A percentile compares a stretch with the other conserved stretches of the same genome.
phyloP scores from a whole-genome alignment of 2,888 invertebrate species.

The Morpho deidamia region DNA sequence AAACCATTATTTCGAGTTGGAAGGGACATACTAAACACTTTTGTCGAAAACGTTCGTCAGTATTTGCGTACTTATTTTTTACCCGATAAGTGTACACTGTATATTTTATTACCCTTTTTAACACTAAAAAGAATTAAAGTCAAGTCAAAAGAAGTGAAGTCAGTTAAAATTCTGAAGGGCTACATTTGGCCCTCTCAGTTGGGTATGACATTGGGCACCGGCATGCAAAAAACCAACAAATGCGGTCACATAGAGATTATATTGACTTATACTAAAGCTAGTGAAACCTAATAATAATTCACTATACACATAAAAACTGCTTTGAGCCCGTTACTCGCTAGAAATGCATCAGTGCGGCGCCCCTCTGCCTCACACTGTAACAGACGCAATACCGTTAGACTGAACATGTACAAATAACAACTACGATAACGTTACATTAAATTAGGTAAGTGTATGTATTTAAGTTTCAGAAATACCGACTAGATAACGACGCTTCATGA shows the following conservation, averaged over 20 bases:
- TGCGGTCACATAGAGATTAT: constrained; percentile 46
- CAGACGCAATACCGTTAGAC: constrained; percentile 21
- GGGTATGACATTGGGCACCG: background rate
- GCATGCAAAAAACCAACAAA: constrained; percentile 25
- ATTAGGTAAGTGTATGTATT: background rate
- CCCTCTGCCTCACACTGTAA: constrained; percentile 49
- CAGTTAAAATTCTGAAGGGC: no score
- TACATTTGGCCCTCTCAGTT: no score
- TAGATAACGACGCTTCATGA: background rate
- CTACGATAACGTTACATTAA: constrained; percentile 32
- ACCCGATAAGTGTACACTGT: no score
- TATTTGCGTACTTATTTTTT: no score
- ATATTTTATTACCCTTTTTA: no score
- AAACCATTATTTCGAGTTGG: no score
- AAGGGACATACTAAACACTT: no score
- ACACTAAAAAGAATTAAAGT: no score
- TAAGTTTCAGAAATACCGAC: background rate
- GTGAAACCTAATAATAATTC: constrained; percentile 51
- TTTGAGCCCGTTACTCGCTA: constrained; percentile 65
- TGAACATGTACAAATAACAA: constrained; percentile 12
- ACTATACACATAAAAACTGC: constrained; percentile 69
- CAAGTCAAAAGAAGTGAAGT: no score
- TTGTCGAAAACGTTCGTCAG: no score
- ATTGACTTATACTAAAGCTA: constrained; percentile 40
- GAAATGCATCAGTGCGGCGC: constrained; percentile 49